phyloP scores from a whole-genome alignment of 1,140 invertebrate genomes.

The Sweltsa coloradensis region DNA sequence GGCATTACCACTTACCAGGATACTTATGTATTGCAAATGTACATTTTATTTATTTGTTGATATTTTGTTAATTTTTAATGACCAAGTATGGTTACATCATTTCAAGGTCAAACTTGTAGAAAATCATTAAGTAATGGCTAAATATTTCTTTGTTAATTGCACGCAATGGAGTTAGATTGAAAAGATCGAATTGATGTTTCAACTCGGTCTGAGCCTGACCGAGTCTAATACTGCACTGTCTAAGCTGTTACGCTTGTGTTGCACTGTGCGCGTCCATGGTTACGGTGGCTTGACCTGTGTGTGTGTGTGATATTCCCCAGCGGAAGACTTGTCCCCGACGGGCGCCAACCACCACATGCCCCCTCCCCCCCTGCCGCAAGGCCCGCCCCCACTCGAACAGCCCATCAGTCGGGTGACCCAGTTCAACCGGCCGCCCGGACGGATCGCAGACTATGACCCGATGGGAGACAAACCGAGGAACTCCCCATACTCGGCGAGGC shows the following conservation, averaged over 20 bases:
- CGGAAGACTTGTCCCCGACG: slow-evolving; percentile 21
- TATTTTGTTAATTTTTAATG: no score
- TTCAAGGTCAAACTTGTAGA: no score
- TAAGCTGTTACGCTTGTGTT: slow-evolving; percentile 2
- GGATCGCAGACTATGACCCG: slow-evolving; percentile 71
- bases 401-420: slow-evolving; percentile 17
- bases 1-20: no score
- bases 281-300: not conserved
- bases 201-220: no score
- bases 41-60: no score
- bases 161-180: no score
- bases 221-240: no score
- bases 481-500: slow-evolving; percentile 59
- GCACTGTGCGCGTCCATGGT: not conserved
- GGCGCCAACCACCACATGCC: slow-evolving; percentile 18
- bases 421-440: slow-evolving; percentile 36
- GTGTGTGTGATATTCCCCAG: not conserved
- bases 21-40: no score
- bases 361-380: not conserved
- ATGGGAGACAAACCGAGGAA: slow-evolving; percentile 51
- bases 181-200: no score
- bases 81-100: no score
- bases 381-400: not conserved
- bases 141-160: no score
- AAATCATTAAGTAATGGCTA: no score